phyloP scores from a whole-genome alignment of 1,140 invertebrate genomes.

The Camponotus vicinus region DNA sequence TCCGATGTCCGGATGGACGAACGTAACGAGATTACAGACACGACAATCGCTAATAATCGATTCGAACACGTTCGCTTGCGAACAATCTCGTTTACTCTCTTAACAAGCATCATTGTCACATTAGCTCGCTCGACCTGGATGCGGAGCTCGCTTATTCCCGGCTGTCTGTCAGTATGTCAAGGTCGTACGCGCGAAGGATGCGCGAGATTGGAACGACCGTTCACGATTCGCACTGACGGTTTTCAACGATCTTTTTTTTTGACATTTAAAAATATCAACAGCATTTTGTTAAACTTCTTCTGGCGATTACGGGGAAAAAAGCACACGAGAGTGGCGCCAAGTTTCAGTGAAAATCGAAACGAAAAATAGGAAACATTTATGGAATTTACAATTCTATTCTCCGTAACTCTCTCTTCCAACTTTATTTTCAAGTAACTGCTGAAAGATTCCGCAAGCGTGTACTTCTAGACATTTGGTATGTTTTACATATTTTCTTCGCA shows the following conservation, averaged over 20 bases:
- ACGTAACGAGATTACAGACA: conserved; percentile 33
- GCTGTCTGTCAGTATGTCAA: conserved; percentile 71
- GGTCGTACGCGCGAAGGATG: conserved; percentile 67
- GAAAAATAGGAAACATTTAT: background rate
- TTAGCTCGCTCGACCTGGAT: conserved; percentile 65
- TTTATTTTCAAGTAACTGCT: conserved; percentile 1
- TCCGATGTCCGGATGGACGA: conserved; percentile 20
- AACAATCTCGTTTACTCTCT: conserved; percentile 68
- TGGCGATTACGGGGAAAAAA: background rate
- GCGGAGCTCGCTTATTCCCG: conserved; percentile 57
- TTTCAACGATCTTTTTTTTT: conserved; percentile 10
- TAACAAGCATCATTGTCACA: conserved; percentile 73
- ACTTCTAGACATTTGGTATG: background rate
- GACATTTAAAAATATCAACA: background rate
- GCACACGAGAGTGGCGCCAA: background rate
- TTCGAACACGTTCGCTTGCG: conserved; percentile 41
- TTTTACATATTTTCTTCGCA: background rate
- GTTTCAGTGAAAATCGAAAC: background rate
- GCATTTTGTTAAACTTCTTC: background rate
- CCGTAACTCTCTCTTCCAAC: background rate
- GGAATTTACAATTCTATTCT: background rate
- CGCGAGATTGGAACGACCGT: conserved; percentile 65
- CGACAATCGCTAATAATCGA: conserved; percentile 63
- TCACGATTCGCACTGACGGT: conserved; percentile 39
- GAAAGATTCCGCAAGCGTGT: background rate